These are phyloP conservation scores for Uloborus diversus DNA, from an alignment of 1,140 invertebrate species.

Conservation along the genomic window DNA sequence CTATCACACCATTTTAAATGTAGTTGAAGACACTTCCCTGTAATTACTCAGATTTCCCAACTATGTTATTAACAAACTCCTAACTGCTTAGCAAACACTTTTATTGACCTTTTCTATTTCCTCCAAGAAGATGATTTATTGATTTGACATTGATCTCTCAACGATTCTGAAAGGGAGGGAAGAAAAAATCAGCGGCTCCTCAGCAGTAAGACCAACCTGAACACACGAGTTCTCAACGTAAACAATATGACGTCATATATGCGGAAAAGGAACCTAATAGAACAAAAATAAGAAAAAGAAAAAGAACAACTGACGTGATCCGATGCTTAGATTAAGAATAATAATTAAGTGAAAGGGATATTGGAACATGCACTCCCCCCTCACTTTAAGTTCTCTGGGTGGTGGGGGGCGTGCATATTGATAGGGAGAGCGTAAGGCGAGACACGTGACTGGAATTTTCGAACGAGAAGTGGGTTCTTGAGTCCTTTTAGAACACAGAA, in stretches of 20 bases:
- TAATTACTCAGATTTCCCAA: too few species aligned
- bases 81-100: too few species aligned
- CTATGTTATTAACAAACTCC: too few species aligned
- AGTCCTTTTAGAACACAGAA: slow-evolving; percentile 2
- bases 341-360: slow-evolving; percentile 56
- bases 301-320: slow-evolving; percentile 29
- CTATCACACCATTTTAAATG: too few species aligned
- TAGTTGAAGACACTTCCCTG: too few species aligned
- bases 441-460: slow-evolving; percentile 38
- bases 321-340: slow-evolving; percentile 54
- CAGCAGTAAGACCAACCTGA: background rate
- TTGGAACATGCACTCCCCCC: slow-evolving; percentile 13
- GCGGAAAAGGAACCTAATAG: slow-evolving; percentile 17
- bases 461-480: too few species aligned
- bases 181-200: background rate
- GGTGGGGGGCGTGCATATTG: slow-evolving; percentile 22
- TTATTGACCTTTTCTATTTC: background rate
- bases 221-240: background rate
- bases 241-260: slow-evolving; percentile 30
- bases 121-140: background rate
- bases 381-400: background rate
- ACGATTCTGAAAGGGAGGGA: background rate
- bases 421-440: background rate
- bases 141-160: background rate
- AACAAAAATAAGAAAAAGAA: background rate